Evolutionary conservation across 53 echinoderm and acorn worm species (phyloP).

Genomic region (Patiria pectinifera): DNA sequence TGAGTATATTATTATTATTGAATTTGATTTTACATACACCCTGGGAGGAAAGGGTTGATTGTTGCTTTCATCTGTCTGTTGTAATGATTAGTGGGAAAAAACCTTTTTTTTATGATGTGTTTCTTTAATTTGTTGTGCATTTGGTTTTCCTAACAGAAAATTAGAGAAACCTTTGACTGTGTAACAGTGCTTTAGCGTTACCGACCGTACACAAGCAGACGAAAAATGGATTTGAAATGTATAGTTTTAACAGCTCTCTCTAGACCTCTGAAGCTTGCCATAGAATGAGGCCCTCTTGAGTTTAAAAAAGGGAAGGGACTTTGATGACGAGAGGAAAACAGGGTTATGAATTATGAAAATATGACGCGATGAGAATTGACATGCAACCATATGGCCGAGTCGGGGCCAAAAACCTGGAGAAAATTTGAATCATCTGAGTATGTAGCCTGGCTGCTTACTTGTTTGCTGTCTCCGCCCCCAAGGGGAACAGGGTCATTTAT

Average conservation of each 20-base stretch:
- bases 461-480: background rate
- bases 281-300: slow-evolving; percentile 24
- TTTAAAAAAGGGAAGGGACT: background rate
- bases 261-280: background rate
- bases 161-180: too few species aligned
- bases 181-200: too few species aligned
- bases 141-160: too few species aligned
- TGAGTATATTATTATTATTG: too few species aligned
- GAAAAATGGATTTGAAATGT: too few species aligned
- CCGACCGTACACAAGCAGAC: too few species aligned
- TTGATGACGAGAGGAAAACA: background rate
- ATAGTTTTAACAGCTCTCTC: background rate
- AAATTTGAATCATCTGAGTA: slow-evolving; percentile 62
- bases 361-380: slow-evolving; percentile 45
- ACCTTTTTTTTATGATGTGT: too few species aligned
- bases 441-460: slow-evolving; percentile 5
- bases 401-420: slow-evolving; percentile 12
- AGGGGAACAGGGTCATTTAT: slow-evolving; percentile 47
- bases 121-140: too few species aligned
- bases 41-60: too few species aligned
- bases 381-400: background rate
- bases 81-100: too few species aligned
- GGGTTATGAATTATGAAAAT: slow-evolving; percentile 22
- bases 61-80: too few species aligned
- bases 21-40: too few species aligned